Evolutionary conservation across 2,113 vertebrate genomes (phyloP), one percentile per base, ranked within the genome.

Genomic region (Megalops atlanticus): DNA sequence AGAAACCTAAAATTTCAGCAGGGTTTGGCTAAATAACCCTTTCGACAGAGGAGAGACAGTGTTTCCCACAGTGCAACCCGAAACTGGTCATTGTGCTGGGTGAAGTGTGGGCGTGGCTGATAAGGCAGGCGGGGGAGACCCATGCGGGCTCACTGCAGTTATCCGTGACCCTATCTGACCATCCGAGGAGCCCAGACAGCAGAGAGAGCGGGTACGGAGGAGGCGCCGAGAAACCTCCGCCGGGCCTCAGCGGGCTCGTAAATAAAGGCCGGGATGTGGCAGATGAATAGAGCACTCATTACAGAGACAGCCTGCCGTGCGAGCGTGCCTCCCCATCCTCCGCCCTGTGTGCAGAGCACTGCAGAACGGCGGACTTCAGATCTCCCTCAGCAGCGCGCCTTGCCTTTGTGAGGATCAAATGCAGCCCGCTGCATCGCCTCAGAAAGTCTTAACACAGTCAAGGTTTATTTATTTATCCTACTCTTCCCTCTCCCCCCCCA

Each of bases 251-350:
- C 24, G 41, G 41, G 41, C 76, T 70, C 74, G 45, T 76, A 45
- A 81, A 70, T 76, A 81, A 69, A 49, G 40, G 31, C 3, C 11
- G 18, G 58, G 24, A 81, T 76, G 74, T 40, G 10, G 71, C 36
- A 52, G 79, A 64, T 38, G 47, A 74, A 49, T 38, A 45, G 52
- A 31, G 38, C 68, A 41, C 64, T 69, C 74, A 81, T 76, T 76
- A 81, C 54, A 18, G 21, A 12, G 74, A 76, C 54, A 70, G 74
- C 27, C 31, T 47, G 54, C 0, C 0, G 38, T 16, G 73, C 14
- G 10, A 39, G 16, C 21, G 24, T 36, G 39, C 52, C 68, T 12
- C 40, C 39, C 21, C 39, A 10, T 24, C 38, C 70, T 39, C 38
- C 14, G 15, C 70, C 58, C 75, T 74, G 76, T 81, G 40, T 43